phyloP scores from a whole-genome alignment of 2,113 vertebrate genomes.

The Chlamydotis undulata region DNA sequence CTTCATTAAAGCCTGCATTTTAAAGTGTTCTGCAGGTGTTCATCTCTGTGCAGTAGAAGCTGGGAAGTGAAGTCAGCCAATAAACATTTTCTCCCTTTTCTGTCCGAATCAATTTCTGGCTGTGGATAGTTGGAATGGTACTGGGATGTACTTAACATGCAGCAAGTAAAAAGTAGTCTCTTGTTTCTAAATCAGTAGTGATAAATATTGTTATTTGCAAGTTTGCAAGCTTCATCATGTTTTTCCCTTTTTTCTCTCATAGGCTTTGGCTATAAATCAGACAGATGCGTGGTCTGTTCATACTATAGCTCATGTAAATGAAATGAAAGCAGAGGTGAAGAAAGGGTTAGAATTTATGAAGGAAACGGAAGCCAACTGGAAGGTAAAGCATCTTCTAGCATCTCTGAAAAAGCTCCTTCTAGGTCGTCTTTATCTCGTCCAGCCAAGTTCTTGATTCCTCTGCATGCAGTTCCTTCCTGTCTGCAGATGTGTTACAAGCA shows the following conservation, averaged over 20 bases:
- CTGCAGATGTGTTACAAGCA: neutral
- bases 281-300: constrained; percentile 90
- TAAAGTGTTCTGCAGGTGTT: neutral
- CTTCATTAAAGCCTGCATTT: neutral
- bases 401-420: neutral
- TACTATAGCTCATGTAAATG: constrained; percentile 88
- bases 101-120: neutral
- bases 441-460: neutral
- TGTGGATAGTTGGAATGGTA: neutral
- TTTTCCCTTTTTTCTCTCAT: neutral
- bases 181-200: neutral
- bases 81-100: neutral
- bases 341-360: constrained; percentile 89
- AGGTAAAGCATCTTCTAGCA: constrained; percentile 70
- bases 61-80: neutral
- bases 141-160: neutral
- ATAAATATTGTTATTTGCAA: neutral
- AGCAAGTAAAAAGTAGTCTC: neutral
- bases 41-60: neutral
- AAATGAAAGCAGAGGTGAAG: constrained; percentile 89
- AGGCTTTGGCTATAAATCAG: constrained; percentile 84
- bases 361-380: constrained; percentile 86
- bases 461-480: neutral
- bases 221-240: neutral
- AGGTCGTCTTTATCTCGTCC: neutral